These are phyloP conservation scores for Lineus longissimus DNA, from an alignment of 1,140 invertebrate genomes.

Conservation along the genomic window DNA sequence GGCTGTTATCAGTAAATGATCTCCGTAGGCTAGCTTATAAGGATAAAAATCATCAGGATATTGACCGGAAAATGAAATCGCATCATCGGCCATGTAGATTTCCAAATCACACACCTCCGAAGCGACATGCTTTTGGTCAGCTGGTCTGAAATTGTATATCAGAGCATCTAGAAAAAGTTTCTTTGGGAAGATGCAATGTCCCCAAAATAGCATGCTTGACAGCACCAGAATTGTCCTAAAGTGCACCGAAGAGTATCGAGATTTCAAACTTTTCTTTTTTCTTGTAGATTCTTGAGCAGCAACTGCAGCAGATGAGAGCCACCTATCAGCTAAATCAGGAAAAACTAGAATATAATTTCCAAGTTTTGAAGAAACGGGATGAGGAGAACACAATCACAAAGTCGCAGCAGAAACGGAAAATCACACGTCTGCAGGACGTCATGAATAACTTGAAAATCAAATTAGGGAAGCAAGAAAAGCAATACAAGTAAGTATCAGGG, in stretches of 20 bases:
- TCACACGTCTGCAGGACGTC: conserved; percentile 68
- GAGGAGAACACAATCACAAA: conserved; percentile 80
- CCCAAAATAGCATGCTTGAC: too few relatives aligned
- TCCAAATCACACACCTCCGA: too few relatives aligned
- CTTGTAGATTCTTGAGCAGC: conserved; percentile 65
- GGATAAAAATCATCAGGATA: too few relatives aligned
- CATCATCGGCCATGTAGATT: too few relatives aligned
- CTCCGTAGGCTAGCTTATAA: too few relatives aligned
- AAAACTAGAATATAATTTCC: conserved; percentile 83
- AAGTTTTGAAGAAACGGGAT: conserved; percentile 76
- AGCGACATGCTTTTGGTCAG: too few relatives aligned
- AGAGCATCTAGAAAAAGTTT: too few relatives aligned
- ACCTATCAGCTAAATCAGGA: conserved; percentile 71
- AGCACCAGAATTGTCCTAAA: too few relatives aligned
- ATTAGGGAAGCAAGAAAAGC: conserved; percentile 61
- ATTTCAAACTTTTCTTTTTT: background rate
- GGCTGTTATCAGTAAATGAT: background rate
- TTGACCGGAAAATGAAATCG: too few relatives aligned
- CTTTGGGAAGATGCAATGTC: too few relatives aligned
- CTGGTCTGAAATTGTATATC: too few relatives aligned
- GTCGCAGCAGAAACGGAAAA: conserved; percentile 75
- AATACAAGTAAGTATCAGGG: conserved; percentile 56
- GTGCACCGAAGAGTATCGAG: too few relatives aligned
- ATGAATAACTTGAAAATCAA: conserved; percentile 64
- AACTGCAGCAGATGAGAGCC: conserved; percentile 73